Percentiles rank a stretch among this genome's conserved stretches.
These are phyloP conservation scores for Latrodectus geometricus DNA, from an alignment of 1,140 invertebrate genomes.

Conservation along the genomic window DNA sequence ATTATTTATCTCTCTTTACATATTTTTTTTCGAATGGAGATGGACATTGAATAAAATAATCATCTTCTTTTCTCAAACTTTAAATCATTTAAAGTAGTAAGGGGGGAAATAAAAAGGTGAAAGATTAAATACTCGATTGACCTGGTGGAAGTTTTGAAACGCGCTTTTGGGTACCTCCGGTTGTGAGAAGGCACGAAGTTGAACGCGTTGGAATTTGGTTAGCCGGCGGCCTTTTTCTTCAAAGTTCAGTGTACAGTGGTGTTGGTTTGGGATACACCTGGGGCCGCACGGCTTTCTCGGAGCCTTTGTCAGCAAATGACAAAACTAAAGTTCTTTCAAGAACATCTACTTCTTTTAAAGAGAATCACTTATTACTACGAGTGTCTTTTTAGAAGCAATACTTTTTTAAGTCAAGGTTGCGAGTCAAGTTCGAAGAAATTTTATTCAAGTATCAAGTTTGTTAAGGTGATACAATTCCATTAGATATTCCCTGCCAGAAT, in stretches of 20 bases:
- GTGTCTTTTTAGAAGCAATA: too few relatives aligned
- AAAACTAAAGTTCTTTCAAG: not conserved
- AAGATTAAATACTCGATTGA: slow-evolving; percentile 54
- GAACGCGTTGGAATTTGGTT: slow-evolving; percentile 52
- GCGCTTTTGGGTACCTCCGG: slow-evolving; percentile 38
- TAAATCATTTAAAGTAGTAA: too few relatives aligned
- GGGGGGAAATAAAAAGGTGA: slow-evolving; percentile 3
- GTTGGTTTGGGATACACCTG: slow-evolving; percentile 37
- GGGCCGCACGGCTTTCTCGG: slow-evolving; percentile 14
- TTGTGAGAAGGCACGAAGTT: slow-evolving; percentile 51
- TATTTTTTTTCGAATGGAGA: slow-evolving; percentile 4
- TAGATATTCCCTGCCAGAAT: not conserved
- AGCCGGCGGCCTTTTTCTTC: slow-evolving; percentile 7
- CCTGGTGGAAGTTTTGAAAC: slow-evolving; percentile 48
- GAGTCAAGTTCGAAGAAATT: too few relatives aligned
- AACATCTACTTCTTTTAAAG: not conserved
- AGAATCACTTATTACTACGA: not conserved
- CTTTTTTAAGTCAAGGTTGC: too few relatives aligned
- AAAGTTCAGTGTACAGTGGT: slow-evolving; percentile 56
- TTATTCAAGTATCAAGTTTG: not conserved
- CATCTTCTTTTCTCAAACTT: not conserved
- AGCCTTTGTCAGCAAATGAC: slow-evolving; percentile 5
- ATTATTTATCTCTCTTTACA: not conserved
- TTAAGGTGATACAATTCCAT: not conserved
- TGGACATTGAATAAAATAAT: slow-evolving; percentile 6